phyloP scores from a whole-genome alignment of 2,113 vertebrate genomes.

The Ariopsis seemanni region DNA sequence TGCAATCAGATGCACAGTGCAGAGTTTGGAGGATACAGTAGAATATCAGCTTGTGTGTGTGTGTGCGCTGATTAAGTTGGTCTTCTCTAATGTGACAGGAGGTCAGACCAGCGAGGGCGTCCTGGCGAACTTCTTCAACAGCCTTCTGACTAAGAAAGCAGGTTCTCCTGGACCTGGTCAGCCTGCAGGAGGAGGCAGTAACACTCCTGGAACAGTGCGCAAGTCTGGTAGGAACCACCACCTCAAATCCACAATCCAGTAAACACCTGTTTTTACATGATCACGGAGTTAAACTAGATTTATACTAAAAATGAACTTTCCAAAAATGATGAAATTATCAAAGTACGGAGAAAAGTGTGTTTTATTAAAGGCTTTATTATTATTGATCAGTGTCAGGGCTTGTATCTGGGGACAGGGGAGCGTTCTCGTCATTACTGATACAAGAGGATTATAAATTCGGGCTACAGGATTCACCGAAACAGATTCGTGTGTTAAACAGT shows the following conservation, averaged over 20 bases:
- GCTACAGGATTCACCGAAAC: too few relatives aligned
- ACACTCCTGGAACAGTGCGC: conserved; percentile 87
- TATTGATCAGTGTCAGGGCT: too few relatives aligned
- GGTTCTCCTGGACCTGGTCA: conserved; percentile 81
- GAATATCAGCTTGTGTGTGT: background rate
- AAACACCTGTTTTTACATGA: background rate
- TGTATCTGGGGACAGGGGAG: too few relatives aligned
- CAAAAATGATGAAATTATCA: too few relatives aligned
- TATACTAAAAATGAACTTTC: background rate
- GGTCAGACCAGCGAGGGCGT: conserved; percentile 98
- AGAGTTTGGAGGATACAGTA: background rate
- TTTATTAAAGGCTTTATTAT: too few relatives aligned
- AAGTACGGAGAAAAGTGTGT: too few relatives aligned
- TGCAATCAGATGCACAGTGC: background rate
- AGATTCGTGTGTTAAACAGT: too few relatives aligned
- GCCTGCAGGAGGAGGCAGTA: conserved; percentile 75
- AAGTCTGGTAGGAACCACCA: conserved; percentile 82
- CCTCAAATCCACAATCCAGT: background rate
- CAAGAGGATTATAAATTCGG: too few relatives aligned
- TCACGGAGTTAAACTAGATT: too few relatives aligned
- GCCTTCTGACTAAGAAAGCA: conserved; percentile 96
- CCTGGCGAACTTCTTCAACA: conserved; percentile 98
- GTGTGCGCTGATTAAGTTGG: conserved; percentile 17
- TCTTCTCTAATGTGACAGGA: conserved; percentile 63
- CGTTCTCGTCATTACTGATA: too few relatives aligned